Conservation (phyloP, 2,113 vertebrate genomes). For the Alethe diademata region DNA sequence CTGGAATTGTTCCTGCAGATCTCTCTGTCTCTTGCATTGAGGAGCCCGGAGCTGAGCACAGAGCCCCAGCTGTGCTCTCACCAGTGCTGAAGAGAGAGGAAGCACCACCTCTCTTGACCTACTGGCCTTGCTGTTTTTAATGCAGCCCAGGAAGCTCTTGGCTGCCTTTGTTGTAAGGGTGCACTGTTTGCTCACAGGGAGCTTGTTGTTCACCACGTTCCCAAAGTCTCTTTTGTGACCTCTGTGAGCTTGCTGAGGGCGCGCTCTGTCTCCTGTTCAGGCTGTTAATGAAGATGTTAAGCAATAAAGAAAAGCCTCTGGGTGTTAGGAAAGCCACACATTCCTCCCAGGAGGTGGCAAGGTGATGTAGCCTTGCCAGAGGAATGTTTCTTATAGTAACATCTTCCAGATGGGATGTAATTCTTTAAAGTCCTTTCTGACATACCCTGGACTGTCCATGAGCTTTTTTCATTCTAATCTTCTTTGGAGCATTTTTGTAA, state of each 20-base stretch:
- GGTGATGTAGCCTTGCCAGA: neutral
- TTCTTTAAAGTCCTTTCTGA: neutral
- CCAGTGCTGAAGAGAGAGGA: neutral
- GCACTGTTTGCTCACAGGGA: neutral
- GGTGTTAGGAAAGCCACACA: neutral
- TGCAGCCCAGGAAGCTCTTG: neutral
- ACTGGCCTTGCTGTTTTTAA: neutral
- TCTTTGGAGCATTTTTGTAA: neutral
- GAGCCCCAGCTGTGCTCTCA: neutral
- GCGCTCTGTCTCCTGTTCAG: neutral
- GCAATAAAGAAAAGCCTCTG: neutral
- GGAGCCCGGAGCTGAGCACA: neutral
- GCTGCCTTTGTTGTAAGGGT: neutral
- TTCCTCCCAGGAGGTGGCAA: neutral
- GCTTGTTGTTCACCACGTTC: neutral
- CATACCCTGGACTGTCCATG: neutral
- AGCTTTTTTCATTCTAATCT: neutral
- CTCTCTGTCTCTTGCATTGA: neutral
- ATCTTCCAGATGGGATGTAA: neutral
- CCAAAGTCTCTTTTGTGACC: neutral
- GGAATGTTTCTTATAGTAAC: neutral
- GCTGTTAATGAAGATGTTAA: neutral
- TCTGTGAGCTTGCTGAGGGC: neutral
- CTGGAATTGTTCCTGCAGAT: neutral
- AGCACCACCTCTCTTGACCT: neutral